phyloP scores from a whole-genome alignment of 2,888 invertebrate species.

The Clanis bilineata region DNA sequence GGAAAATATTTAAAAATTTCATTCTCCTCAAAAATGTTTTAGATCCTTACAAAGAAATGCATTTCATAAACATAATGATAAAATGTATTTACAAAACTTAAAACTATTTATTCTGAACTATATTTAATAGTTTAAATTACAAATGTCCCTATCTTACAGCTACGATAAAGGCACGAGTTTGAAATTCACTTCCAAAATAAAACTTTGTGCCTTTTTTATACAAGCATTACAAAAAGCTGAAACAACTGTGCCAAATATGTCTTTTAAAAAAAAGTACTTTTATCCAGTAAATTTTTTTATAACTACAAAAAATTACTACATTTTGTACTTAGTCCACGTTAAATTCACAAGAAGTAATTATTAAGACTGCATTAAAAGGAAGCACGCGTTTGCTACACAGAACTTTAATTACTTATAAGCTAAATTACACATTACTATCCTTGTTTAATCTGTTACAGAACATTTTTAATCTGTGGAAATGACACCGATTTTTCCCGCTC shows the following conservation, averaged over 20 bases:
- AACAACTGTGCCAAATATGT: slow-evolving; percentile 26
- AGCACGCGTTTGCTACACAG: slow-evolving; percentile 64
- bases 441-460: slow-evolving; percentile 1
- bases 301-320: background rate
- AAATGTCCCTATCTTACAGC: slow-evolving; percentile 50
- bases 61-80: slow-evolving; percentile 78
- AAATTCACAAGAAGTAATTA: slow-evolving; percentile 20
- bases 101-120: slow-evolving; percentile 38
- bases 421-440: slow-evolving; percentile 6
- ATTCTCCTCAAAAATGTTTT: slow-evolving; percentile 66
- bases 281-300: background rate
- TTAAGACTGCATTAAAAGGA: slow-evolving; percentile 50
- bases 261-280: background rate
- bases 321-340: slow-evolving; percentile 8
- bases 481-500: slow-evolving; percentile 53
- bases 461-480: slow-evolving; percentile 35
- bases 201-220: slow-evolving; percentile 29
- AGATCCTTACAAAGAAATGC: slow-evolving; percentile 76
- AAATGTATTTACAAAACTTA: slow-evolving; percentile 69
- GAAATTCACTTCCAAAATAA: slow-evolving; percentile 9
- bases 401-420: background rate
- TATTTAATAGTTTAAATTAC: slow-evolving; percentile 67
- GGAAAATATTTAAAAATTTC: slow-evolving; percentile 74
- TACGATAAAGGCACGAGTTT: slow-evolving; percentile 62
- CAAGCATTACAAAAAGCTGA: slow-evolving; percentile 21